A percentile compares a stretch with the other conserved stretches of the same genome.
Evolutionary conservation across 2,113 vertebrate genomes (phyloP).

Genomic region (Tiliqua scincoides): DNA sequence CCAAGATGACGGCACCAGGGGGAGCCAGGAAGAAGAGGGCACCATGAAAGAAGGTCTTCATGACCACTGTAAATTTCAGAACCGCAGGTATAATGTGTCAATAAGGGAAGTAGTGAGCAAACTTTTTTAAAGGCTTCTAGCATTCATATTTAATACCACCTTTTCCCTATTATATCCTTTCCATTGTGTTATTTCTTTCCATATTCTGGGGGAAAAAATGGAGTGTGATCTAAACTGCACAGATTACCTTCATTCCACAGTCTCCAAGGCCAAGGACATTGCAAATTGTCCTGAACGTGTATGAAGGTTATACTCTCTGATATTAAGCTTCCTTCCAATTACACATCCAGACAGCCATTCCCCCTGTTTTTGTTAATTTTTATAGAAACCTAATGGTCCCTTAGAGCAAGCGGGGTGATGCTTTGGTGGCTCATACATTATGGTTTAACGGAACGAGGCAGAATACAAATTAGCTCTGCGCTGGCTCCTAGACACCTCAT

Average conservation of each 20-base stretch:
- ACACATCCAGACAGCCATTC: background rate
- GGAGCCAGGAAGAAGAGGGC: too few species aligned
- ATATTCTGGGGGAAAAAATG: background rate
- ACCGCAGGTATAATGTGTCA: background rate
- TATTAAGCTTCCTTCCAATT: slow-evolving; percentile 6
- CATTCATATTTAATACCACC: background rate
- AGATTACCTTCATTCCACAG: background rate
- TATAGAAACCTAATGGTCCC: background rate
- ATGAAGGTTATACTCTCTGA: background rate
- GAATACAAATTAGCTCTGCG: background rate
- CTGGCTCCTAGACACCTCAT: slow-evolving; percentile 31
- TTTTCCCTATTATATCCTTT: background rate
- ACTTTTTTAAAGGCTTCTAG: background rate
- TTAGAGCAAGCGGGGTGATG: background rate
- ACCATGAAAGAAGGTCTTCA: too few species aligned
- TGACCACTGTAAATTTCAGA: too few species aligned
- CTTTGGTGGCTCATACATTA: background rate
- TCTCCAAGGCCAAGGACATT: background rate
- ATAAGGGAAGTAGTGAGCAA: background rate
- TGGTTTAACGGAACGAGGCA: slow-evolving; percentile 5
- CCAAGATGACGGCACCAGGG: too few species aligned
- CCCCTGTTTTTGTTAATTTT: background rate
- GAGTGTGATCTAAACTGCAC: background rate
- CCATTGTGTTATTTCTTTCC: background rate
- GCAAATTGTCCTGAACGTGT: slow-evolving; percentile 5